A percentile compares a stretch with the other conserved stretches of the same genome.
Evolutionary conservation across 2,113 vertebrate species (phyloP).

Genomic region (Furnarius figulus): DNA sequence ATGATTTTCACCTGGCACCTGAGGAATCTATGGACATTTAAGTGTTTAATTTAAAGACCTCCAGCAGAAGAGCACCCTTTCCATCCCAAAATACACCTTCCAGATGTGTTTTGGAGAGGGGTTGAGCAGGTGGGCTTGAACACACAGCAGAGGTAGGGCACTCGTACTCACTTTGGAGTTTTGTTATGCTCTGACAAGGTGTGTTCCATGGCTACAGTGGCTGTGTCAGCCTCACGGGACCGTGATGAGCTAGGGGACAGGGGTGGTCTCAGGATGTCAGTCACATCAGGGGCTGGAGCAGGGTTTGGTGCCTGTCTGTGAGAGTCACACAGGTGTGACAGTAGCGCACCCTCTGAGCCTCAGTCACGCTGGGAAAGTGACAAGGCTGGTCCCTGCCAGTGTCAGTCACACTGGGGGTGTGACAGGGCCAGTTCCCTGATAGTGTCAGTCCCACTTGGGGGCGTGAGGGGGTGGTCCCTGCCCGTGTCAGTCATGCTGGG

Average conservation of each 20-base stretch:
- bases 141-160: rapidly evolving
- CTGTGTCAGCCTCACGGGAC: neutral
- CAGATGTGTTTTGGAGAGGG: neutral
- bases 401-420: neutral
- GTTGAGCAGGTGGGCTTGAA: neutral
- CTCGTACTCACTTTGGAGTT: neutral
- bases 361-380: neutral
- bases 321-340: neutral
- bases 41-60: neutral
- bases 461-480: neutral
- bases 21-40: neutral
- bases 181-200: neutral
- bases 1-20: neutral
- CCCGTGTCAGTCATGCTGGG: neutral
- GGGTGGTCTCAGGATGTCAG: neutral
- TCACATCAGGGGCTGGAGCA: rapidly evolving
- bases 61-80: neutral
- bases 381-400: rapidly evolving
- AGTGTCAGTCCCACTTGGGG: neutral
- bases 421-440: too few species aligned
- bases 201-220: neutral
- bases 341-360: neutral
- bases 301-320: neutral
- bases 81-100: neutral
- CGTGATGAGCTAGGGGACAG: neutral